Conservation (phyloP, 2,113 vertebrate species). For the Pomatostomus ruficeps region DNA sequence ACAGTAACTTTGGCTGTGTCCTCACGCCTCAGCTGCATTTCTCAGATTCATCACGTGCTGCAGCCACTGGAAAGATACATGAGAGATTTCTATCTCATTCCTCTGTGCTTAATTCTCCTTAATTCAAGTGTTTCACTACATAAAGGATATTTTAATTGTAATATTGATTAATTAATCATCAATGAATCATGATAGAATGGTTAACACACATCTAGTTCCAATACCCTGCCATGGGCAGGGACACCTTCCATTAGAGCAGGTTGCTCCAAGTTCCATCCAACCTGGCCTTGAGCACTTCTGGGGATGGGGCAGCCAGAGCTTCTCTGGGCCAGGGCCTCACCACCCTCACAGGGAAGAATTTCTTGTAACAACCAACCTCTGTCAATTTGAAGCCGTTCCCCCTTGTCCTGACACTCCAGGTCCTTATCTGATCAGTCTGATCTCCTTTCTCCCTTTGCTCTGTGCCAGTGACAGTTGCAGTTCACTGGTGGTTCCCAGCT, state of each 20-base stretch:
- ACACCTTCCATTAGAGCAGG: fast-evolving
- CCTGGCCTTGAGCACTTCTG: background rate
- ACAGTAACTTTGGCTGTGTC: background rate
- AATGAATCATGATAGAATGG: background rate
- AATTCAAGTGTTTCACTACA: background rate
- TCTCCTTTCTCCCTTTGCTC: background rate
- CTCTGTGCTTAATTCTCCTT: background rate
- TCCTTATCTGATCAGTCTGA: background rate
- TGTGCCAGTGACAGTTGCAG: background rate
- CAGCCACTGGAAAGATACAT: background rate
- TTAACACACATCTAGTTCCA: background rate
- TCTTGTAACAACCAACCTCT: background rate
- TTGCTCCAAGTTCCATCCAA: background rate
- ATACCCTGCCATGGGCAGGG: background rate
- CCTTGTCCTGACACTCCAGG: background rate
- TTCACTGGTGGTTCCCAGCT: background rate
- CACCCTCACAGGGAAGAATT: background rate
- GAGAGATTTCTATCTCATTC: background rate
- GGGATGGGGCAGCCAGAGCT: background rate
- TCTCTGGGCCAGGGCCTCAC: background rate
- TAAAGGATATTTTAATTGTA: background rate
- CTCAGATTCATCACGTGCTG: background rate
- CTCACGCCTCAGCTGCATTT: background rate
- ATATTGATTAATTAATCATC: background rate
- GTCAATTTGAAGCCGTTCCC: background rate